Percentiles rank a stretch among this genome's conserved stretches.
These are phyloP conservation scores for Diploscapter pachys DNA, from an alignment of 1,140 invertebrate species.

Conservation along the genomic window DNA sequence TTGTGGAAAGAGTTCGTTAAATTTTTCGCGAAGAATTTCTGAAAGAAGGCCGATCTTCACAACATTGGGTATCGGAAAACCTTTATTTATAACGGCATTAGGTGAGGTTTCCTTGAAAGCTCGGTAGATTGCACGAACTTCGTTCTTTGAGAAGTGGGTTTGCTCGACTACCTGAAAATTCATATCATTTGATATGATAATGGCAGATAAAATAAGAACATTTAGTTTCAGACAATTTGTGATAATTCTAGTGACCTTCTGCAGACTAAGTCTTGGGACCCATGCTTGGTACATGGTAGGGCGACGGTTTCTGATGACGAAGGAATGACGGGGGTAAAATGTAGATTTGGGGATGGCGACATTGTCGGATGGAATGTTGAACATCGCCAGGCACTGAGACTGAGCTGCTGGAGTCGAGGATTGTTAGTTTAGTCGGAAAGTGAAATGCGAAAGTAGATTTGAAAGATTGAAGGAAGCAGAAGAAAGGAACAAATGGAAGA, in stretches of 20 bases:
- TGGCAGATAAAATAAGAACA: not conserved
- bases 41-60: not conserved
- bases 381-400: too few species aligned
- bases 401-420: too few species aligned
- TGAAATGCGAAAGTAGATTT: too few species aligned
- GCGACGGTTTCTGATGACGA: conserved; percentile 1
- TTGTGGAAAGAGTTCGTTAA: conserved; percentile 39
- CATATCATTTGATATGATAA: not conserved
- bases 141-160: conserved; percentile 39
- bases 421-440: too few species aligned
- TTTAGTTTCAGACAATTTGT: too few species aligned
- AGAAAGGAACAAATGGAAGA: too few species aligned
- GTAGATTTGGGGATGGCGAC: not conserved
- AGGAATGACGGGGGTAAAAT: not conserved
- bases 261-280: conserved; percentile 14
- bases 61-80: conserved; percentile 4
- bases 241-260: not conserved
- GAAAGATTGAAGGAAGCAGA: too few species aligned
- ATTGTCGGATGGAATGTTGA: too few species aligned
- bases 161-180: conserved; percentile 36
- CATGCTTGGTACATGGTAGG: not conserved
- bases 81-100: conserved; percentile 40
- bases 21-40: conserved; percentile 38
- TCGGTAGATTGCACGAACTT: conserved; percentile 38
- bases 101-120: conserved; percentile 40